Base-by-base conservation (phyloP, 2,113 vertebrate genomes). In the Heloderma charlesbogerti region DNA sequence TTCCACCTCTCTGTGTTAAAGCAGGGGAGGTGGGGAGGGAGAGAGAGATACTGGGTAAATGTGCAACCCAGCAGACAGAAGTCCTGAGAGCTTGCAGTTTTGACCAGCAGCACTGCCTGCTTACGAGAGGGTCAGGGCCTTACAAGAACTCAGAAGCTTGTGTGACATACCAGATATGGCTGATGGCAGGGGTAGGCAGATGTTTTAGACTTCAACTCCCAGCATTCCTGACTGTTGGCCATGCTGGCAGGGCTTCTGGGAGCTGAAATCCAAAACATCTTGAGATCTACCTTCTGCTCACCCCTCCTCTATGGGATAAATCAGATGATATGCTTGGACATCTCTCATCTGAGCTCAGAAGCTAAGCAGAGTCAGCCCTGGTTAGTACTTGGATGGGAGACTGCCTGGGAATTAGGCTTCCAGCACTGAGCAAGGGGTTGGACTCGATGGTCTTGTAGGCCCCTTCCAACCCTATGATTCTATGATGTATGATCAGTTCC, bases 41-140 rank as follows among this genome's bases (percentile, higher is more conserved):
- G 31, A 15, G 31, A 87, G 6, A 29, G 1, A 2, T 2, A 2
- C 0, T 0, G 0, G 0, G 37, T 9, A 37, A 34, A 84, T 54
- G 89, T 3, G 84, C 37, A 79, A 67, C 7, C 45, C 0, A 8
- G 4, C 10, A 60, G 7, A n/a, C 0, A 8, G 29, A 69, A 9
- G 27, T 84, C 15, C 37, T 13, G 60, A 84, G 40, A 29, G 22
- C 57, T 81, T 13, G 15, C 34, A 81, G 34, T n/a, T 31, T 43
- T 31, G 82, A 3, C 37, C 29, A 77, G 60, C 12, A 84, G 40
- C 60, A 29, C 13, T 48, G 45, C 22, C 20, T 31, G 40, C 25
- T 45, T 6, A 8, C 15, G 6, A 48, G 16, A 48, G 31, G 31
- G 1, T 34, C 16, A 86, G 43, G 45, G 31, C 8, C 31, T n/a